phyloP scores from a whole-genome alignment of 2,888 invertebrate species.

The Trissonchulus latispiculum region DNA sequence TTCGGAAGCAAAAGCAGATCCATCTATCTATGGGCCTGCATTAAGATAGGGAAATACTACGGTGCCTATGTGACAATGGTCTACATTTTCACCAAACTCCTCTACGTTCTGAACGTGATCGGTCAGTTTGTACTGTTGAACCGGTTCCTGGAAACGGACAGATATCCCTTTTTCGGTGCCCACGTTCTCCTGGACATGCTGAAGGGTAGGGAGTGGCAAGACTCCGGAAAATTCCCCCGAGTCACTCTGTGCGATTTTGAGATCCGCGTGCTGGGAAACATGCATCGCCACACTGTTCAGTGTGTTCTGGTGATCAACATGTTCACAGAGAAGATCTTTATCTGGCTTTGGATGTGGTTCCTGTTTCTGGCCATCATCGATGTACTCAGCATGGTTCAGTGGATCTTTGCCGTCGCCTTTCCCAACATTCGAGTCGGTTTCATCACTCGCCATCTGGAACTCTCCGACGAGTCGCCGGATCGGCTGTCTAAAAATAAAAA shows the following conservation, averaged over 20 bases:
- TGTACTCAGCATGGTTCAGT: constrained; percentile 37
- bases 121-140: constrained; percentile 49
- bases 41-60: constrained; percentile 44
- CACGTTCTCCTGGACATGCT: constrained; percentile 48
- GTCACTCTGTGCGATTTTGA: too few species aligned
- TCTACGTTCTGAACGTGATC: constrained; percentile 47
- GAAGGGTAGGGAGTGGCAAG: constrained; percentile 40
- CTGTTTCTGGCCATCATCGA: constrained; percentile 37
- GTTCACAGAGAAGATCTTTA: constrained; percentile 44
- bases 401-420: constrained; percentile 35
- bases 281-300: constrained; percentile 35
- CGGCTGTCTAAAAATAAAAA: too few species aligned
- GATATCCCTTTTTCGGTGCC: constrained; percentile 46
- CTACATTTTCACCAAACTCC: constrained; percentile 41
- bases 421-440: constrained; percentile 24
- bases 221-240: constrained; percentile 45
- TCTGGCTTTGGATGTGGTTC: constrained; percentile 45
- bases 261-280: too few species aligned
- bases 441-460: constrained; percentile 31
- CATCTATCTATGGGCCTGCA: constrained; percentile 33
- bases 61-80: constrained; percentile 48
- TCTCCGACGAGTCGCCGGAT: constrained; percentile 23
- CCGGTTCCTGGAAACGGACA: constrained; percentile 46
- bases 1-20: constrained; percentile 33
- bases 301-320: constrained; percentile 41